These are phyloP conservation scores for Drosophila simulans DNA, from an alignment of 1,140 invertebrate genomes.

Conservation along the genomic window DNA sequence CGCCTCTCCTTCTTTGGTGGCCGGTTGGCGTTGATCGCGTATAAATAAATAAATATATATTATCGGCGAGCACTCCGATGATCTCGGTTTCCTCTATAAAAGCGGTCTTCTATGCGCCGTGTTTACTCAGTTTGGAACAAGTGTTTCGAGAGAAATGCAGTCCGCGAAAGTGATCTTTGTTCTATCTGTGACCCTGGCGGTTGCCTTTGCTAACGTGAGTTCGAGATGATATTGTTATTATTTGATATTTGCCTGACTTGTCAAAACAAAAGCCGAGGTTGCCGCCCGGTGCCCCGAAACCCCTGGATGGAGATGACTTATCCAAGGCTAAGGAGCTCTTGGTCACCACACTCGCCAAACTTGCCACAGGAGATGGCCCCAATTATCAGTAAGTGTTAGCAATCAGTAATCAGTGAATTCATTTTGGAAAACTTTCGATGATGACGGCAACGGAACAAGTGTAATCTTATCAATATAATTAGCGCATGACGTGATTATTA, in stretches of 20 bases:
- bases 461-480: too few species aligned
- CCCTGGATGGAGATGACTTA: constrained; percentile 14
- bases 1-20: background rate
- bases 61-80: background rate
- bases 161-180: constrained; percentile 28
- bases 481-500: too few species aligned
- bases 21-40: background rate
- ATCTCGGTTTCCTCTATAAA: constrained; percentile 27
- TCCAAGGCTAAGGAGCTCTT: constrained; percentile 19
- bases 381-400: constrained; percentile 36
- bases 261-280: background rate
- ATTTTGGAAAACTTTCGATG: too few species aligned
- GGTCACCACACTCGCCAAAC: constrained; percentile 15
- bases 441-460: too few species aligned
- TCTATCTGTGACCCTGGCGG: constrained; percentile 18
- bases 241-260: background rate
- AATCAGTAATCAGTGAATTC: background rate
- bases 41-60: constrained; percentile 17
- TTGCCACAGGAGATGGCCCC: constrained; percentile 37
- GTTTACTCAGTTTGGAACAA: constrained; percentile 10
- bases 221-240: background rate
- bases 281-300: background rate
- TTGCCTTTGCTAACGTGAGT: constrained; percentile 11
- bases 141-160: constrained; percentile 20
- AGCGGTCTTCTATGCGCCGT: background rate